Conservation (phyloP, 2,113 vertebrate species). For the Platysteira castanea region DNA sequence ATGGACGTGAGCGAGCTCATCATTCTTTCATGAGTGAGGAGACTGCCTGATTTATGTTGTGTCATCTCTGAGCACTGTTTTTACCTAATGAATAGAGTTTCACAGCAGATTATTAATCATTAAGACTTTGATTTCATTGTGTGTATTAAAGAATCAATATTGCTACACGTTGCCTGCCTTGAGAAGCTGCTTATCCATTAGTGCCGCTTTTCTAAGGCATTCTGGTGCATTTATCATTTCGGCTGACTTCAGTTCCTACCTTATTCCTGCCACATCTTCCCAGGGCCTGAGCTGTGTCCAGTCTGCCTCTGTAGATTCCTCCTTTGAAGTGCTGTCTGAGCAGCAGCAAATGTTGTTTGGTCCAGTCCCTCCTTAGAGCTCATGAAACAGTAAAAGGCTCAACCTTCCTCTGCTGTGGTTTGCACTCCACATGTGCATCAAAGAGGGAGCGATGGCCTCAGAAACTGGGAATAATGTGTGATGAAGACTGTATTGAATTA, state of each 20-base stretch:
- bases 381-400: neutral
- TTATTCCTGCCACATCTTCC: neutral
- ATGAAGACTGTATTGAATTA: neutral
- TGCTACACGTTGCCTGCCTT: neutral
- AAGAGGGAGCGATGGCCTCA: neutral
- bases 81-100: slow-evolving; percentile 52
- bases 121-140: slow-evolving; percentile 10
- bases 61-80: slow-evolving; percentile 2
- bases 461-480: neutral
- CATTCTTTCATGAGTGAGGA: slow-evolving; percentile 6
- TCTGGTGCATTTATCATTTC: neutral
- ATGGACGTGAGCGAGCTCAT: neutral
- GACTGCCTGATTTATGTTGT: slow-evolving; percentile 19
- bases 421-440: neutral
- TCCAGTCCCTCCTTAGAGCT: neutral
- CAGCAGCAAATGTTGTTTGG: neutral
- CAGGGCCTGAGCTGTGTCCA: neutral
- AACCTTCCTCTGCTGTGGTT: neutral
- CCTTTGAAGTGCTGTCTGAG: neutral
- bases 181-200: slow-evolving; percentile 5
- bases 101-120: slow-evolving; percentile 40
- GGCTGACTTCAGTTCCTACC: neutral
- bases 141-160: slow-evolving; percentile 14
- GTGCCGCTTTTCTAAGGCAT: neutral
- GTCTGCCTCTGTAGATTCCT: neutral